These are phyloP conservation scores for Eretmocerus hayati DNA, from an alignment of 2,888 invertebrate genomes.

Conservation along the genomic window DNA sequence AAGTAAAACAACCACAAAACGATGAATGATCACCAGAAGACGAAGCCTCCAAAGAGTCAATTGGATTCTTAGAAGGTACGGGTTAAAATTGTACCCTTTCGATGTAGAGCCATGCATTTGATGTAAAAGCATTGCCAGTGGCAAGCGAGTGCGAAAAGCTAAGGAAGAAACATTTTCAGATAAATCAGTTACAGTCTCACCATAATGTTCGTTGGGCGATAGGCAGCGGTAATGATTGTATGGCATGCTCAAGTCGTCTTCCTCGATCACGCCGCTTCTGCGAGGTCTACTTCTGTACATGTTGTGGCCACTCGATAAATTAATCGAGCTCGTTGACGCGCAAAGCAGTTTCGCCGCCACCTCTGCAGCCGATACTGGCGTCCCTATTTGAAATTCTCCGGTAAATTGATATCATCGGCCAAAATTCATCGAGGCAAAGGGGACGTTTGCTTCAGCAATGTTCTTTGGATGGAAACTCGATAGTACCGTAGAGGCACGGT, in stretches of 20 bases:
- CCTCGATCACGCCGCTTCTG: conserved; percentile 46
- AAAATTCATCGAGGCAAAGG: no score
- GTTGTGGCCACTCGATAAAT: conserved; percentile 33
- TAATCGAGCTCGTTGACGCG: conserved; percentile 50
- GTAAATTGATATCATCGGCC: no score
- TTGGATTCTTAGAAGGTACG: no score
- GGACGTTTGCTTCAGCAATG: no score
- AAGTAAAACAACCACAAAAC: no score
- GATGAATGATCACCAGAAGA: no score
- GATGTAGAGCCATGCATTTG: no score
- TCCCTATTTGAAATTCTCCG: conserved; percentile 39
- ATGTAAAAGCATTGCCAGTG: no score
- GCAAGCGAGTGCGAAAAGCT: conserved; percentile 4
- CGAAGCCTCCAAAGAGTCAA: no score
- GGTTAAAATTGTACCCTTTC: no score
- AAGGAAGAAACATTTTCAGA: background rate
- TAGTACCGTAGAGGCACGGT: no score
- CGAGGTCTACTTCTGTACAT: conserved; percentile 35
- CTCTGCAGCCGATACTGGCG: conserved; percentile 51
- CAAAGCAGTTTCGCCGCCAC: conserved; percentile 52
- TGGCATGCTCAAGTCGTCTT: conserved; percentile 63
- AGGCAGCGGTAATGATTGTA: conserved; percentile 70
- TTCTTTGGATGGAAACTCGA: no score
- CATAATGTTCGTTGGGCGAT: conserved; percentile 55
- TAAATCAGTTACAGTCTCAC: conserved; percentile 22